phyloP scores from a whole-genome alignment of 2,113 vertebrate genomes.

The Paradisaea rubra region DNA sequence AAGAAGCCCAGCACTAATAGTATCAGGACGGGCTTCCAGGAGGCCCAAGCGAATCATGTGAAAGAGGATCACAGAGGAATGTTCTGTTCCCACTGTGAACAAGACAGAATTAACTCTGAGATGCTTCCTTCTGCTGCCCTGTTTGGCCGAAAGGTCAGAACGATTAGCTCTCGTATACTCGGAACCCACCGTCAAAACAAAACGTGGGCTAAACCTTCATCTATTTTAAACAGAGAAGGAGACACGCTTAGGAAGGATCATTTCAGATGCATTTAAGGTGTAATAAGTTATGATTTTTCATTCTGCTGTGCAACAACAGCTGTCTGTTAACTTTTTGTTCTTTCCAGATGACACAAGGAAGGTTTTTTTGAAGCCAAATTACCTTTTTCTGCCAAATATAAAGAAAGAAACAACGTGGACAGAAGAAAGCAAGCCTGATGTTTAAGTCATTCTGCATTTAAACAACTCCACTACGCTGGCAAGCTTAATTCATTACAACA shows the following conservation, averaged over 20 bases:
- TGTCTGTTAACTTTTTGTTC: background rate
- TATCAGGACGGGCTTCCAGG: constrained; percentile 75
- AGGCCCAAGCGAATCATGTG: constrained; percentile 75
- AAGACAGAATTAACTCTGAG: constrained; percentile 82
- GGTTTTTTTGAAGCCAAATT: background rate
- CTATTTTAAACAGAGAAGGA: constrained; percentile 46
- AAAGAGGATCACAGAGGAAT: constrained; percentile 83
- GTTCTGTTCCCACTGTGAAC: constrained; percentile 80
- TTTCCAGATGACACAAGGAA: background rate
- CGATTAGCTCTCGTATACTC: constrained; percentile 72
- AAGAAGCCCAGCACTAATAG: constrained; percentile 72
- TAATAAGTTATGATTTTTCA: background rate
- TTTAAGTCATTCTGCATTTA: constrained; percentile 30
- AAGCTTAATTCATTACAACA: constrained; percentile 65
- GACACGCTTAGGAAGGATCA: background rate
- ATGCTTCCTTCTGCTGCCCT: constrained; percentile 75
- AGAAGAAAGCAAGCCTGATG: background rate
- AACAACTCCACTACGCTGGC: background rate
- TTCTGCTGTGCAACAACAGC: background rate
- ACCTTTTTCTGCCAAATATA: background rate
- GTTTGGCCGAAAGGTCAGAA: constrained; percentile 77
- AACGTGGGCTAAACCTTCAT: constrained; percentile 53
- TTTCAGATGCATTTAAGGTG: constrained; percentile 5
- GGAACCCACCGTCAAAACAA: constrained; percentile 70
- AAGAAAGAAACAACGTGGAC: constrained; percentile 5